Percentiles rank a stretch among this genome's conserved stretches.
Conservation (phyloP, 1,140 invertebrate species). For the Scaptomyza montana region DNA sequence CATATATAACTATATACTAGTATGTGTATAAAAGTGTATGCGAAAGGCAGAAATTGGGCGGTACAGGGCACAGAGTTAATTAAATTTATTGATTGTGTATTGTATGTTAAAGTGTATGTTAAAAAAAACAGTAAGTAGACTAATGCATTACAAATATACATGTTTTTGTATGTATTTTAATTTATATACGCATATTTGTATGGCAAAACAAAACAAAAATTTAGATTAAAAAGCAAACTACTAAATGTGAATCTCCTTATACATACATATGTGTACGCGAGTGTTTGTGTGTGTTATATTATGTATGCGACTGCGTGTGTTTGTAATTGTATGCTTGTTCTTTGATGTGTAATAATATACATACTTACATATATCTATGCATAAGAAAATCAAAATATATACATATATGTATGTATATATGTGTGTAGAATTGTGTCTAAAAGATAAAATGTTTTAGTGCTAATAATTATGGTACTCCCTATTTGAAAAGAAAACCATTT, state of each 20-base stretch:
- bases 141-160: constrained; percentile 22
- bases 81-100: constrained; percentile 48
- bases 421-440: constrained; percentile 45
- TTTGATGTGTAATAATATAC: constrained; percentile 36
- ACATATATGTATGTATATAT: constrained; percentile 11
- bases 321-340: constrained; percentile 26
- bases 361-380: background rate
- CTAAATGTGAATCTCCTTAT: constrained; percentile 66
- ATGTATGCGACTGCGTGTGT: background rate
- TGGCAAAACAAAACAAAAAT: constrained; percentile 43
- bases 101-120: constrained; percentile 44
- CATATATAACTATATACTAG: constrained; percentile 10
- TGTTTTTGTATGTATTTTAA: constrained; percentile 13
- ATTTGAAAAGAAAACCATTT: background rate
- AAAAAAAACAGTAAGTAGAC: constrained; percentile 23
- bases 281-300: constrained; percentile 13
- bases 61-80: constrained; percentile 26
- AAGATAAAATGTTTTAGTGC: constrained; percentile 46
- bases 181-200: constrained; percentile 17
- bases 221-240: constrained; percentile 30
- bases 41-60: constrained; percentile 24
- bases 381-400: background rate
- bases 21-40: constrained; percentile 11
- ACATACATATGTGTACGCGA: constrained; percentile 6
- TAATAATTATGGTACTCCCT: constrained; percentile 26